Percentiles rank a stretch among this genome's conserved stretches.
phyloP scores from a whole-genome alignment of 2,113 vertebrate genomes.

The Cephalopholis sonnerati region DNA sequence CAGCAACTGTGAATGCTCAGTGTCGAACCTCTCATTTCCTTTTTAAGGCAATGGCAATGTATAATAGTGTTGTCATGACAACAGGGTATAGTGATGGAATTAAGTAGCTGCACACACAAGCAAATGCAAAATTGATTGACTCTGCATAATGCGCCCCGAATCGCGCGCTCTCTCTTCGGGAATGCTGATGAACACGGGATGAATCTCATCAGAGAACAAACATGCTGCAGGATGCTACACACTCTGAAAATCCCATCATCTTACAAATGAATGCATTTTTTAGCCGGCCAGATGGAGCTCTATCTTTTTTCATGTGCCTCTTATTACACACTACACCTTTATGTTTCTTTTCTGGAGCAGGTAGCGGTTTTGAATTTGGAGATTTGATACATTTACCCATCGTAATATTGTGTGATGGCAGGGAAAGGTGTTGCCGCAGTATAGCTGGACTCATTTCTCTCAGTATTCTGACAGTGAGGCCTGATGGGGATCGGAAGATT shows the following conservation, averaged over 20 bases:
- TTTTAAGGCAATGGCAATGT: constrained; percentile 47
- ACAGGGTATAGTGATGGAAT: constrained; percentile 58
- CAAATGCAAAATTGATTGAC: constrained; percentile 66
- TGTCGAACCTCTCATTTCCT: constrained; percentile 26
- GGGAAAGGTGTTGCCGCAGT: background rate
- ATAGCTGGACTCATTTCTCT: background rate
- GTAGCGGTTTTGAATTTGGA: background rate
- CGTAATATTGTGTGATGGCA: background rate
- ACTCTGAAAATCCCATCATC: constrained; percentile 26
- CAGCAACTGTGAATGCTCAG: constrained; percentile 21
- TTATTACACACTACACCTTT: background rate
- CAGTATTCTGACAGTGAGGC: constrained; percentile 7
- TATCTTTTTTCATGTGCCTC: background rate
- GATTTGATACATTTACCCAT: background rate
- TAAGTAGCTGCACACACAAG: constrained; percentile 54
- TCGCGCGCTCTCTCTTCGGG: constrained; percentile 13
- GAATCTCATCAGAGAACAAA: constrained; percentile 39
- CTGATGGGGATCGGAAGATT: constrained; percentile 4
- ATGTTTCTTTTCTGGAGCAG: background rate
- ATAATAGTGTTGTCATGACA: constrained; percentile 72
- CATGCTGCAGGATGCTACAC: constrained; percentile 19
- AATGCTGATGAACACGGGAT: constrained; percentile 54
- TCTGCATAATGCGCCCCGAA: constrained; percentile 52
- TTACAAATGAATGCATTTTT: constrained; percentile 19
- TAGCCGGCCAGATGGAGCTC: background rate